phyloP scores from a whole-genome alignment of 2,113 vertebrate genomes.

The rabbit (Oryctolagus cuniculus) region DNA sequence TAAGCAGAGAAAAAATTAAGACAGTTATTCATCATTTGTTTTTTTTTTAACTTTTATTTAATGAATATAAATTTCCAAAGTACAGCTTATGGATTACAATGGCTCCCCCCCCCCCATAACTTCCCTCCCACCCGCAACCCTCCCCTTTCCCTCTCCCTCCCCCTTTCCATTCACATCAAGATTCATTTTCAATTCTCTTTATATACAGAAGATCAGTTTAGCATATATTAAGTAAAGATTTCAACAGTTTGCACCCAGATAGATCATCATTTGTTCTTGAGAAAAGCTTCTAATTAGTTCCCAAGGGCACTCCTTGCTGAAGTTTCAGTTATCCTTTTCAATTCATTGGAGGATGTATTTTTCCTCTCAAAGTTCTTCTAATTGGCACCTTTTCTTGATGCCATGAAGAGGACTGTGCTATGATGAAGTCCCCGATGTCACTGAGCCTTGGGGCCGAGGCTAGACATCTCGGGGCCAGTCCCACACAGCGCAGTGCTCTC shows the following conservation, averaged over 20 bases:
- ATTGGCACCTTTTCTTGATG: neutral
- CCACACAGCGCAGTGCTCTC: neutral
- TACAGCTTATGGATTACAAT: no score
- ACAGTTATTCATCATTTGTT: slow-evolving; percentile 19
- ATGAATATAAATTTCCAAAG: no score
- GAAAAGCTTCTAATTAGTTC: slow-evolving; percentile 70
- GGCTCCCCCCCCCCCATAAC: no score
- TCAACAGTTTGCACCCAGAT: no score
- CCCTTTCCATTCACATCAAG: no score
- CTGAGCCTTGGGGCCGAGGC: neutral
- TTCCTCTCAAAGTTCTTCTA: slow-evolving; percentile 11
- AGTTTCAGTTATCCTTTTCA: slow-evolving; percentile 50
- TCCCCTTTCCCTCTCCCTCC: no score
- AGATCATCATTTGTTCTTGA: slow-evolving; percentile 16
- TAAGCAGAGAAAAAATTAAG: neutral
- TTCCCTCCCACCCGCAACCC: no score
- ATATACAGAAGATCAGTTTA: no score
- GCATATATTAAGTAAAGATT: no score
- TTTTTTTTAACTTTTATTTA: no score
- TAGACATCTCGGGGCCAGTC: neutral
- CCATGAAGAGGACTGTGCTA: neutral
- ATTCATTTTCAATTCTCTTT: no score
- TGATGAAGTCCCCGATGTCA: slow-evolving; percentile 37
- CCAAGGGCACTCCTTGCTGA: slow-evolving; percentile 9
- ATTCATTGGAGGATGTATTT: neutral